phyloP scores from a whole-genome alignment of 2,797 vertebrate genomes.

The Pipistrellus kuhlii region DNA sequence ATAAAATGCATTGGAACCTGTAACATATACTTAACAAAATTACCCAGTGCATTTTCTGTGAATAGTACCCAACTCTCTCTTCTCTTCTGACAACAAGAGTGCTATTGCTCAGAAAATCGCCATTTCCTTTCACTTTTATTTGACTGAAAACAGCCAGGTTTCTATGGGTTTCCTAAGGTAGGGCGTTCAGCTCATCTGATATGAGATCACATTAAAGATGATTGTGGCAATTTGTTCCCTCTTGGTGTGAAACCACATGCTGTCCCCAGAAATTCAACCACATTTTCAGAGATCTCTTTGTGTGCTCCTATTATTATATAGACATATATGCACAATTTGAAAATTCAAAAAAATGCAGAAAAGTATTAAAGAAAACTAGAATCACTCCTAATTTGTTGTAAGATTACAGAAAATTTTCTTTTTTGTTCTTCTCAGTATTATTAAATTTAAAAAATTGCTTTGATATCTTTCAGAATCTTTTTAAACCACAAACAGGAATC shows the following conservation, averaged over 20 bases:
- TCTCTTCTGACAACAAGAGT: conserved; percentile 86
- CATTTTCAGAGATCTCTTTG: conserved; percentile 72
- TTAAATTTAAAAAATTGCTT: conserved; percentile 33
- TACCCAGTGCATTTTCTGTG: conserved; percentile 86
- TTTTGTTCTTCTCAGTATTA: conserved; percentile 27
- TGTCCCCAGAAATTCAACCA: conserved; percentile 83
- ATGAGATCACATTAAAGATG: conserved; percentile 88
- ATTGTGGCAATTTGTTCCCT: conserved; percentile 90
- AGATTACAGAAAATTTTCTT: background rate
- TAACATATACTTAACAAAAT: conserved; percentile 91
- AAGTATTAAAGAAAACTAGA: conserved; percentile 31
- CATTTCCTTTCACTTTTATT: conserved; percentile 87
- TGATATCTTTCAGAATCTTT: background rate
- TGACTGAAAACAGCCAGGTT: conserved; percentile 87
- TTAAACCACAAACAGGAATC: background rate
- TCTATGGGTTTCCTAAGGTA: conserved; percentile 82
- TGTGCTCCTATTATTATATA: conserved; percentile 61
- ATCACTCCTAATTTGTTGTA: background rate
- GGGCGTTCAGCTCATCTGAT: conserved; percentile 85
- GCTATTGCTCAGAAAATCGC: conserved; percentile 87
- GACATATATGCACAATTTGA: background rate
- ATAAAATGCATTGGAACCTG: conserved; percentile 85
- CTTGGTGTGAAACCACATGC: conserved; percentile 86
- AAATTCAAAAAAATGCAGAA: conserved; percentile 56
- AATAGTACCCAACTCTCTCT: conserved; percentile 83